These are phyloP conservation scores for Enteromius radiatus DNA, from an alignment of 2,797 vertebrate species.

Conservation along the genomic window DNA sequence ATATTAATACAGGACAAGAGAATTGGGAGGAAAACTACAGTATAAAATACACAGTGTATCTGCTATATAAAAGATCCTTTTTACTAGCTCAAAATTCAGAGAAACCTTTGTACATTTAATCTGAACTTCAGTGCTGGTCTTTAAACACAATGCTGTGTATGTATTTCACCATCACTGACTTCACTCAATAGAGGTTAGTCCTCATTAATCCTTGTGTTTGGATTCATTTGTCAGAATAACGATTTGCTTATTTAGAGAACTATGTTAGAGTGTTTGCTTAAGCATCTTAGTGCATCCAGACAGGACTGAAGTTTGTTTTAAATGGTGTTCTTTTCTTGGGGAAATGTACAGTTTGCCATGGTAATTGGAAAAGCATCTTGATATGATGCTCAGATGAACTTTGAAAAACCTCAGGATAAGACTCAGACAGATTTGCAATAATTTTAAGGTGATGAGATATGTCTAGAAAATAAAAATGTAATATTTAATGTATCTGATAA, in stretches of 20 bases:
- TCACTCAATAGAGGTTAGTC: slow-evolving; percentile 16
- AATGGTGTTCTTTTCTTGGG: slow-evolving; percentile 70
- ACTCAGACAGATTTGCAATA: no score
- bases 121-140: slow-evolving; percentile 1
- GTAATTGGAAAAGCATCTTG: slow-evolving; percentile 54
- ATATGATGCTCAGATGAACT: slow-evolving; percentile 53
- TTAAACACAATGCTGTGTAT: slow-evolving; percentile 2
- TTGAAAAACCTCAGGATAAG: slow-evolving; percentile 26
- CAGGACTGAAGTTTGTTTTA: slow-evolving; percentile 67
- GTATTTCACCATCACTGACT: slow-evolving; percentile 24
- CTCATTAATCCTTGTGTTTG: slow-evolving; percentile 5
- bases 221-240: slow-evolving; percentile 34
- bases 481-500: not conserved
- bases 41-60: slow-evolving; percentile 17
- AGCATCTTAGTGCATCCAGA: slow-evolving; percentile 68
- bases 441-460: slow-evolving; percentile 16
- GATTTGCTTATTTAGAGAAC: slow-evolving; percentile 25
- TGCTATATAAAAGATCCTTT: slow-evolving; percentile 16
- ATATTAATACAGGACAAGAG: slow-evolving; percentile 2
- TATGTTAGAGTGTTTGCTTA: slow-evolving; percentile 58
- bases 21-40: not conserved
- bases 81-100: not conserved
- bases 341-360: slow-evolving; percentile 64
- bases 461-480: not conserved
- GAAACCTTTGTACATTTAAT: not conserved